Conservation (phyloP, 2,113 vertebrate species). For the Rattus rattus region DNA sequence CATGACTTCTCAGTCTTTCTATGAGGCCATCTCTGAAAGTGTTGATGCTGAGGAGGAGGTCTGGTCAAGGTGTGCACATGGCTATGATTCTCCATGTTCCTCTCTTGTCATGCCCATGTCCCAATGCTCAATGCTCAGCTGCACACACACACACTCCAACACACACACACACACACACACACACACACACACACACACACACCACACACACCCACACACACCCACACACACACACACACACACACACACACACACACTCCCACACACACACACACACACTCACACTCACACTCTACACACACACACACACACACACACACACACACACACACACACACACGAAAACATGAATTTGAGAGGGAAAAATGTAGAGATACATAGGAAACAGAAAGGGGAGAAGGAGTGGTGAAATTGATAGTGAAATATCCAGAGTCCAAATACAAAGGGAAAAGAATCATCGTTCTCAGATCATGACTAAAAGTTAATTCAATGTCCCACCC, state of each 20-base stretch:
- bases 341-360: not conserved
- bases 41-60: not conserved
- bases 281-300: not conserved
- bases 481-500: not conserved
- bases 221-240: not conserved
- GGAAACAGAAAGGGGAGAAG: not conserved
- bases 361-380: not conserved
- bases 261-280: too few species aligned
- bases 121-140: accelerated
- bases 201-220: not conserved
- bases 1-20: not conserved
- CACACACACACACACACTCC: not conserved
- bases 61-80: not conserved
- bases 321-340: not conserved
- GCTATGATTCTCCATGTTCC: not conserved
- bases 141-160: not conserved
- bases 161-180: not conserved
- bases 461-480: not conserved
- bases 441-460: not conserved
- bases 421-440: not conserved
- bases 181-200: not conserved
- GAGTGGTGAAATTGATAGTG: not conserved
- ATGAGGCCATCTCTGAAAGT: not conserved
- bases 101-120: not conserved
- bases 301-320: not conserved